Base-by-base conservation (phyloP, 2,888 invertebrate species). In the Prosapia bicincta region DNA sequence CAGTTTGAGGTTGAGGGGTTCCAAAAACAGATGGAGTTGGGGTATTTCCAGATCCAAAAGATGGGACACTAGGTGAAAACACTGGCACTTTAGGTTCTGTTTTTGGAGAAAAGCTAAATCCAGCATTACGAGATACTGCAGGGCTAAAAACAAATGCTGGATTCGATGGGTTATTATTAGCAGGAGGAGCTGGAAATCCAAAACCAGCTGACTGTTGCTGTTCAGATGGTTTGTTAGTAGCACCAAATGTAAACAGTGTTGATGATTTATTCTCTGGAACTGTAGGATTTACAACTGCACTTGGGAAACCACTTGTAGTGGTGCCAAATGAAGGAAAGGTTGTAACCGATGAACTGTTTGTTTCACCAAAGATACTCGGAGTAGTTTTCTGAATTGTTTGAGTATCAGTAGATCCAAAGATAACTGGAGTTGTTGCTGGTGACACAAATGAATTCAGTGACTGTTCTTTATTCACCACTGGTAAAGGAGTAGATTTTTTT, bases 131-230 rank as follows among this genome's bases (percentile, higher is more conserved):
- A 15, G 13, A 9, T 32, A 24, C 25, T 20, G 7, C 65, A 25
- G 67, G 68, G 54, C 69, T 69, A 65, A 76, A 76, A 43, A 65
- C 69, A 68, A 76, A 76, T n/a, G 71, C 75, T 26, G 71, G 69
- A 69, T 20, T 30, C 3, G 32, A 0, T 7, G 76, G 28, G 20
- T 71, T 15, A 13, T 68, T 15, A 26, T 72, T 69, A 15, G 38
- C 67, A 13, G 68, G 26, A 20, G 72, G 30, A n/a, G 76, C 65
- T 24, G 71, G 54, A 26, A 76, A 76, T 20, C 71, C 30, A 71
- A 72, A 76, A 9, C 43, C 28, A 0, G 76, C 28, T 67, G 74
- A 43, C n/a, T 38, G n/a, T n/a, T n/a, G n/a, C n/a, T n/a, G 28
- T 43, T 74, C 69, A 23, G 20, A 25, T 26, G 71, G 9, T 25